Evolutionary conservation across 2,113 vertebrate species (phyloP).

Genomic region (Hystrix brachyura): DNA sequence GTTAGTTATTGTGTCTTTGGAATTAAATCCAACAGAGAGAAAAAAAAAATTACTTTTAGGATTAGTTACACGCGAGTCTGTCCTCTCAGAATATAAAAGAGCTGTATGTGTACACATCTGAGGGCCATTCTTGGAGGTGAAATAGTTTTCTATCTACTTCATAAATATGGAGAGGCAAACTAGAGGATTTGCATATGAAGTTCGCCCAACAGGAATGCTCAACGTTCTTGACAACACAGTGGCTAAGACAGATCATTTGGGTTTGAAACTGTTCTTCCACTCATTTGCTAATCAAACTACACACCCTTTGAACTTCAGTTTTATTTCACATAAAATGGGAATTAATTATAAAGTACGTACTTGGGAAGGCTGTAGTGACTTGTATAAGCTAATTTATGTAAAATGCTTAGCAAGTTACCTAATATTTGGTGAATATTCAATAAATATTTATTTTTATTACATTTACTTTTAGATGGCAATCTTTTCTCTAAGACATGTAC

Average conservation of each 20-base stretch:
- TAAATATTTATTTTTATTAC: conserved; percentile 61
- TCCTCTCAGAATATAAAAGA: conserved; percentile 51
- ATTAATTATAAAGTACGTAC: conserved; percentile 16
- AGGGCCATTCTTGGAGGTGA: conserved; percentile 7
- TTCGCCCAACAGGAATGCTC: not conserved
- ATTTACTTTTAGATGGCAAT: not conserved
- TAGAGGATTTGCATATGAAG: not conserved
- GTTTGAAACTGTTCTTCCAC: not conserved
- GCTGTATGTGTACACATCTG: not conserved
- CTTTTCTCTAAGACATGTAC: not conserved
- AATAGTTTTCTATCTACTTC: conserved; percentile 29
- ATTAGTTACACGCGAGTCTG: conserved; percentile 56
- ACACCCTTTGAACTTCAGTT: conserved; percentile 13
- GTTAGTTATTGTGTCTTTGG: conserved; percentile 70
- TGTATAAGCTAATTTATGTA: not conserved
- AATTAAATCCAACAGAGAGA: conserved; percentile 71
- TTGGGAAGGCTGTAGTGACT: not conserved
- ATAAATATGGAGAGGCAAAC: not conserved
- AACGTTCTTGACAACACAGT: not conserved
- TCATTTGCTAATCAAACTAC: not conserved
- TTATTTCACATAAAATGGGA: conserved; percentile 26
- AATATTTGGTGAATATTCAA: conserved; percentile 32
- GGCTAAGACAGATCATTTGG: not conserved
- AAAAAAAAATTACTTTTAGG: conserved; percentile 51
- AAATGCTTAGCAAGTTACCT: not conserved